Evolutionary conservation across 2,888 invertebrate species (phyloP).

Genomic region (Rotaria magnacalcarata): DNA sequence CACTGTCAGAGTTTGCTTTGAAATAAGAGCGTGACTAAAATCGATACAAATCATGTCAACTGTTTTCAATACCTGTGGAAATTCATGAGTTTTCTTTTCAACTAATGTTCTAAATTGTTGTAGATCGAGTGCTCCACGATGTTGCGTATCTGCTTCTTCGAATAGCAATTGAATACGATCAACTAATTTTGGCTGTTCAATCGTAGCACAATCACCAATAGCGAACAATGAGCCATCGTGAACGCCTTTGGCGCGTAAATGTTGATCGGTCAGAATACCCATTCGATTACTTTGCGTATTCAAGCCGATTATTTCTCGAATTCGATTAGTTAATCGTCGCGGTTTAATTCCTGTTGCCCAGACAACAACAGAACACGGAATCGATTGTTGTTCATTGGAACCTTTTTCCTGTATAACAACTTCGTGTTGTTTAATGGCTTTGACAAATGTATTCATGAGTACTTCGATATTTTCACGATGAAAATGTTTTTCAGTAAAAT

Average conservation of each 20-base stretch:
- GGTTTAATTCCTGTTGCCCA: conserved; percentile 60
- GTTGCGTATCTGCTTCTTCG: conserved; percentile 10
- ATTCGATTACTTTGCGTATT: background rate
- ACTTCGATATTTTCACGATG: conserved; percentile 33
- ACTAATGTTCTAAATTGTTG: background rate
- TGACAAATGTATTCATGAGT: conserved; percentile 27
- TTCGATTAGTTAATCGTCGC: background rate
- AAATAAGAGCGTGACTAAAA: too few species aligned
- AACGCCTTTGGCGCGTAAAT: conserved; percentile 50
- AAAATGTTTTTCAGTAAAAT: conserved; percentile 33
- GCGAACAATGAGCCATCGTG: conserved; percentile 52
- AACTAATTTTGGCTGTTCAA: conserved; percentile 49
- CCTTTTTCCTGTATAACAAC: conserved; percentile 7
- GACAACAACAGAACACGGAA: conserved; percentile 59
- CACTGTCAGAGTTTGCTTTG: too few species aligned
- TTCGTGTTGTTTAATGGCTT: conserved; percentile 18
- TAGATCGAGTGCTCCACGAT: background rate
- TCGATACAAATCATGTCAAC: too few species aligned
- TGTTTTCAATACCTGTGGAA: background rate
- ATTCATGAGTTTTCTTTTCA: background rate
- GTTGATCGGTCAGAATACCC: conserved; percentile 54
- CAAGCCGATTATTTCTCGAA: conserved; percentile 2
- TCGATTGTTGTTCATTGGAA: conserved; percentile 46
- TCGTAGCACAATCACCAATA: conserved; percentile 60
- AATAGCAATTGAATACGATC: conserved; percentile 20